phyloP scores from a whole-genome alignment of 2,888 invertebrate genomes.

The Xanthostigma xanthostigma region DNA sequence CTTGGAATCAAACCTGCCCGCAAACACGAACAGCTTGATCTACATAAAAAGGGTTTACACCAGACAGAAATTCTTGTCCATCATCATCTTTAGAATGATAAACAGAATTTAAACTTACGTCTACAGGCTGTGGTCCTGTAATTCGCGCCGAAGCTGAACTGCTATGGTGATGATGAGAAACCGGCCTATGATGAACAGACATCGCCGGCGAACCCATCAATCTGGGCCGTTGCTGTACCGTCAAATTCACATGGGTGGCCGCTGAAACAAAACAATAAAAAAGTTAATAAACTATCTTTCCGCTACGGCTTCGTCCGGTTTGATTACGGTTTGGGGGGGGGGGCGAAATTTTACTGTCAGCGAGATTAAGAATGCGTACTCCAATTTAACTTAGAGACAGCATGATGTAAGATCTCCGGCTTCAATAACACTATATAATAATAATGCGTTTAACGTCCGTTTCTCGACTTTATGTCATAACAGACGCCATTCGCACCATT shows the following conservation, averaged over 20 bases:
- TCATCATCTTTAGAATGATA: background rate
- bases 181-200: slow-evolving; percentile 29
- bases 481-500: no score
- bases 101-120: slow-evolving; percentile 45
- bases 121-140: slow-evolving; percentile 75
- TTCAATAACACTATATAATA: no score
- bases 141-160: slow-evolving; percentile 37
- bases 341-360: no score
- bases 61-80: background rate
- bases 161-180: slow-evolving; percentile 20
- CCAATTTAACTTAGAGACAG: no score
- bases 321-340: no score
- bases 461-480: no score
- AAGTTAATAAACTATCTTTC: no score
- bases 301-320: no score
- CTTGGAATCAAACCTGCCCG: background rate
- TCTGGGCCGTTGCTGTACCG: slow-evolving; percentile 43
- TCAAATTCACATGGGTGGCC: slow-evolving; percentile 50
- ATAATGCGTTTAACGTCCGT: no score
- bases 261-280: slow-evolving; percentile 31
- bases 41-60: background rate
- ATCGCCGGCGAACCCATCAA: slow-evolving; percentile 30
- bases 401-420: no score
- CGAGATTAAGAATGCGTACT: no score
- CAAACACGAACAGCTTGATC: no score